Conservation (phyloP, 2,888 invertebrate genomes). For the Athripsodes cinereus region DNA sequence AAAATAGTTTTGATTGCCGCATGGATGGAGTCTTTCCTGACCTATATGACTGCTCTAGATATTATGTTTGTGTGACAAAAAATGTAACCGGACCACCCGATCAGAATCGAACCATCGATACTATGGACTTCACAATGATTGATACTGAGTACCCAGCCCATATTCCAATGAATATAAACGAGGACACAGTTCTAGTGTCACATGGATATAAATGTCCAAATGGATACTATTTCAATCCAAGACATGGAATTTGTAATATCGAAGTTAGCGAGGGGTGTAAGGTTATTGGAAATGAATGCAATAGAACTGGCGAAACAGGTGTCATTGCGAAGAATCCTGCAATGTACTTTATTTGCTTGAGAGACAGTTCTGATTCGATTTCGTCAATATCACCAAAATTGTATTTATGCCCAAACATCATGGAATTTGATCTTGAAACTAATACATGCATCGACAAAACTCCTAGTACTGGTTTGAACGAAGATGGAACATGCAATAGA, state of each 20-base stretch:
- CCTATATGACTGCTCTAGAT: constrained; percentile 14
- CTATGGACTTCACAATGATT: too few species aligned
- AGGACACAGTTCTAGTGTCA: background rate
- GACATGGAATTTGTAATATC: background rate
- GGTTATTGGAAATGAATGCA: background rate
- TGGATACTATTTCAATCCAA: background rate
- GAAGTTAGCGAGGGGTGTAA: background rate
- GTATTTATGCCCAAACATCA: constrained; percentile 5
- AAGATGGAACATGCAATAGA: constrained; percentile 6
- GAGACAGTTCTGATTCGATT: background rate
- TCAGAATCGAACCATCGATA: too few species aligned
- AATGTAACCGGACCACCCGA: background rate
- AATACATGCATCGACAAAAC: background rate
- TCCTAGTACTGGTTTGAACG: background rate
- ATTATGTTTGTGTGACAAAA: constrained; percentile 17
- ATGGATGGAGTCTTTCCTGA: constrained; percentile 21
- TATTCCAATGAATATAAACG: too few species aligned
- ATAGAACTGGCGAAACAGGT: background rate
- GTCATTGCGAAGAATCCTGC: constrained; percentile 7
- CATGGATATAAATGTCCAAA: background rate
- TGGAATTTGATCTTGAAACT: background rate
- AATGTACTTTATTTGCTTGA: constrained; percentile 18
- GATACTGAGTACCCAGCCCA: too few species aligned
- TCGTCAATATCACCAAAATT: background rate
- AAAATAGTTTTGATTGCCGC: constrained; percentile 4